These are phyloP conservation scores for Lates calcarifer DNA, from an alignment of 2,113 vertebrate species.

Conservation along the genomic window DNA sequence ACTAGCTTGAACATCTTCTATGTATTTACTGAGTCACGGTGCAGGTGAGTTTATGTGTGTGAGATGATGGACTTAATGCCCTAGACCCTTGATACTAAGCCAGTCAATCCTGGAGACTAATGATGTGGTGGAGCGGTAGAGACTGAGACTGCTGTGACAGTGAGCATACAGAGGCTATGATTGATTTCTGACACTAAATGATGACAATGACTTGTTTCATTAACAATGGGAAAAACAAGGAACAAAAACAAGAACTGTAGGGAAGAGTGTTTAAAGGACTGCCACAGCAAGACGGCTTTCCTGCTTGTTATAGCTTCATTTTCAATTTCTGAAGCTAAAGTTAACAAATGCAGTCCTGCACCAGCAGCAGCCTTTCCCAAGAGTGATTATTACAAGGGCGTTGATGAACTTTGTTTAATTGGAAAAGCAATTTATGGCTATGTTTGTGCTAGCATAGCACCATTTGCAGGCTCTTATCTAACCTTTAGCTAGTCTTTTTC, in stretches of 20 bases:
- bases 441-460: not conserved
- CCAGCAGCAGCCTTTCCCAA: not conserved
- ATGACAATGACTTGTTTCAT: not conserved
- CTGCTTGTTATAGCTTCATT: not conserved
- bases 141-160: not conserved
- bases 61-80: not conserved
- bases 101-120: not conserved
- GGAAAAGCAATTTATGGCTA: not conserved
- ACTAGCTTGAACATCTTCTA: not conserved
- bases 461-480: slow-evolving; percentile 15
- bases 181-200: not conserved
- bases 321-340: not conserved
- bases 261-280: not conserved
- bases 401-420: slow-evolving; percentile 14
- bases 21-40: not conserved
- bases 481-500: slow-evolving; percentile 11
- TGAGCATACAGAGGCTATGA: not conserved
- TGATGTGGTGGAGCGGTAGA: not conserved
- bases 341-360: not conserved
- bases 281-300: not conserved
- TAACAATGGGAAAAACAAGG: not conserved
- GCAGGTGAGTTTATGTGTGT: not conserved
- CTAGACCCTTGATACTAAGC: not conserved
- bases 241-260: not conserved
- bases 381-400: not conserved